These are phyloP conservation scores for Steatornis caripensis DNA, from an alignment of 2,113 vertebrate genomes.

Conservation along the genomic window DNA sequence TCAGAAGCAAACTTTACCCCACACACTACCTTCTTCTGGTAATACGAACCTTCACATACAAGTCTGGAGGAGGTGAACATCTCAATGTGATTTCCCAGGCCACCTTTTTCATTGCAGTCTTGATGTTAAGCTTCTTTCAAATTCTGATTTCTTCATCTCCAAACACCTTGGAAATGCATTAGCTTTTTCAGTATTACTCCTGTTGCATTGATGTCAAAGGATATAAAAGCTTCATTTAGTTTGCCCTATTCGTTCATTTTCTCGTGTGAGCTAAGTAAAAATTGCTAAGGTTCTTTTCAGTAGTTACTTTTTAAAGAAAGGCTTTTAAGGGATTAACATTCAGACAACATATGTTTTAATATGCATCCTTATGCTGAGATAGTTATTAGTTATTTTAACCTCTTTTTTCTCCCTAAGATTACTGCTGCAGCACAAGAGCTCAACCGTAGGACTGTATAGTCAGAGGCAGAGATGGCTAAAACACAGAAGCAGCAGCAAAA, in stretches of 20 bases:
- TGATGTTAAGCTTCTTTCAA: background rate
- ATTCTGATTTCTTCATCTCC: background rate
- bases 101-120: background rate
- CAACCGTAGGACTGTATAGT: background rate
- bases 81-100: background rate
- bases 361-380: background rate
- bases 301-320: background rate
- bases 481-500: background rate
- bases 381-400: background rate
- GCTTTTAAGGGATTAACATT: background rate
- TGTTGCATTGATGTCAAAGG: background rate
- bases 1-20: background rate
- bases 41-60: background rate
- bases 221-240: background rate
- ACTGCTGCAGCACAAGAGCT: background rate
- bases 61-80: background rate
- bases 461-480: background rate
- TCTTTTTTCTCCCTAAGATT: background rate
- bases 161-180: background rate
- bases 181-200: background rate
- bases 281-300: background rate
- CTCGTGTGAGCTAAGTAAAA: background rate
- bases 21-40: background rate
- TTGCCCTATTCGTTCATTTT: background rate
- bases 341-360: background rate